phyloP scores from a whole-genome alignment of 2,113 vertebrate species.

The Anhinga anhinga region DNA sequence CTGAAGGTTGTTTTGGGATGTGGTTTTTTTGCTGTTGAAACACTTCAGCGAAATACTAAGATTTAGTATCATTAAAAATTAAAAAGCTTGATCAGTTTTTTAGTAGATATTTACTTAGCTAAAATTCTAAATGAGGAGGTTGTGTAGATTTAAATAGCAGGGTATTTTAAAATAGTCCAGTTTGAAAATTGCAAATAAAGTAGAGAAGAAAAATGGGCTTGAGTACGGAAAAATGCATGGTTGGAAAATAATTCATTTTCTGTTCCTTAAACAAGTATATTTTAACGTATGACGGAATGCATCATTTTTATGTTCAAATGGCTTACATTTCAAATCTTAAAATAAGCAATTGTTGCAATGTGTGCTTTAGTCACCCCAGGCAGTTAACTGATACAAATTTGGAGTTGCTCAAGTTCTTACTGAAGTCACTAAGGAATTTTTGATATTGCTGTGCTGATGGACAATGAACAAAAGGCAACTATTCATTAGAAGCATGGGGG shows the following conservation, averaged over 20 bases:
- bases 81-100: neutral
- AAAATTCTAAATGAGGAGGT: neutral
- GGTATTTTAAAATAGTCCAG: neutral
- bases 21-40: neutral
- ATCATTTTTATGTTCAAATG: neutral
- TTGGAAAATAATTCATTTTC: neutral
- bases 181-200: neutral
- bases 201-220: neutral
- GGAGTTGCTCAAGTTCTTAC: neutral
- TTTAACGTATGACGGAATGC: neutral
- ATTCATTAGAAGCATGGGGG: neutral
- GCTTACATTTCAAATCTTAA: neutral
- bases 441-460: neutral
- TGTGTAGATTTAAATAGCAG: neutral
- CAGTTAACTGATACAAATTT: neutral
- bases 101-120: neutral
- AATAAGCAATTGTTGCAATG: neutral
- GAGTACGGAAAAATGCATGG: neutral
- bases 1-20: neutral
- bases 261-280: neutral
- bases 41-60: neutral
- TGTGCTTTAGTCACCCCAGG: neutral
- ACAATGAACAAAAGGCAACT: conserved; percentile 31
- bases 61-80: neutral
- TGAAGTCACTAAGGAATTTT: conserved; percentile 28